Percentiles rank a stretch among this genome's conserved stretches.
phyloP scores from a whole-genome alignment of 2,113 vertebrate genomes.

The Oreotrochilus melanogaster region DNA sequence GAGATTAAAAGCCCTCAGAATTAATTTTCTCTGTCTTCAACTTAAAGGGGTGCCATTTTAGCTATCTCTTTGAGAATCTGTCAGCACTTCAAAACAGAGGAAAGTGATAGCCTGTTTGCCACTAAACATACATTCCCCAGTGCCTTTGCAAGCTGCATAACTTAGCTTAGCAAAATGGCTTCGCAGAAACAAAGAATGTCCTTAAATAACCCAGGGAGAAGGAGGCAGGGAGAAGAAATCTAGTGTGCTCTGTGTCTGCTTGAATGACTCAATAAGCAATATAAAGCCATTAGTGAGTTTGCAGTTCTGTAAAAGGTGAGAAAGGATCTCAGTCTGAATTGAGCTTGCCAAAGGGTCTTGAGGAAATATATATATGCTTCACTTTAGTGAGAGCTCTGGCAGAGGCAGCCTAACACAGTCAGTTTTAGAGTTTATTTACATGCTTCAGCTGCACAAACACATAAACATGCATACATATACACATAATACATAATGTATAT shows the following conservation, averaged over 20 bases:
- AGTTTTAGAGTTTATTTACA: background rate
- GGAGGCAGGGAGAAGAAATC: background rate
- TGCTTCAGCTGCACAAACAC: background rate
- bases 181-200: background rate
- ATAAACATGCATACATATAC: too few relatives aligned
- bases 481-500: background rate
- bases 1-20: background rate
- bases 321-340: slow-evolving; percentile 7
- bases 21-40: background rate
- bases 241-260: background rate
- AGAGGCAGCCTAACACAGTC: background rate
- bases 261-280: slow-evolving; percentile 7
- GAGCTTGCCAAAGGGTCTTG: background rate
- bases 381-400: background rate
- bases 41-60: background rate
- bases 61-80: background rate
- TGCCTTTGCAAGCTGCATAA: background rate
- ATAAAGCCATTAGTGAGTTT: slow-evolving; percentile 6
- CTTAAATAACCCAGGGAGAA: slow-evolving; percentile 10
- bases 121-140: background rate
- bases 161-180: background rate
- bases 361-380: background rate
- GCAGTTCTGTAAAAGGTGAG: background rate
- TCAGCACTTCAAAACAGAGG: background rate
- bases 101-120: background rate